Evolutionary conservation across 2,113 vertebrate genomes (phyloP).

Genomic region (Pluvianellus socialis): DNA sequence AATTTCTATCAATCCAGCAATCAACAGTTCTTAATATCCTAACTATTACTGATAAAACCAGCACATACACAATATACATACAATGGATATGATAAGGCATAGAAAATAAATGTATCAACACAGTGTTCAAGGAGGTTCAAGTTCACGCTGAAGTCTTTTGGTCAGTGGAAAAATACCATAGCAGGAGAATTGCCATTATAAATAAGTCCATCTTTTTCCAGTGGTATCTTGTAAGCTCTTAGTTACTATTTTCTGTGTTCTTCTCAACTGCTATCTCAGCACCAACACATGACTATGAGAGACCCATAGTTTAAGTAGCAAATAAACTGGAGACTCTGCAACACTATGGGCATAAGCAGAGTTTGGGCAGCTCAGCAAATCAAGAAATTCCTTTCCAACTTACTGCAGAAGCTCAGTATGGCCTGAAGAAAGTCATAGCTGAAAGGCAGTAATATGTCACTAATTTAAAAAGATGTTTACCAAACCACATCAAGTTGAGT

Average conservation of each 20-base stretch:
- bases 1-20: neutral
- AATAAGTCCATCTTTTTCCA: neutral
- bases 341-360: neutral
- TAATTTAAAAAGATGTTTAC: neutral
- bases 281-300: neutral
- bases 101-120: neutral
- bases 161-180: neutral
- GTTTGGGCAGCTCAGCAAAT: neutral
- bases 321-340: neutral
- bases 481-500: neutral
- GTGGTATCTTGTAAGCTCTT: neutral
- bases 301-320: neutral
- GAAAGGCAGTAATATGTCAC: neutral
- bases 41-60: neutral
- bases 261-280: neutral
- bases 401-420: neutral
- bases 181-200: neutral
- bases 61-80: neutral
- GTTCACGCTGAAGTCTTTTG: neutral
- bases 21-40: neutral
- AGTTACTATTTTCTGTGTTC: neutral
- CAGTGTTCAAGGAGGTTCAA: neutral
- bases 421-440: neutral
- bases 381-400: neutral
- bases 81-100: neutral